Evolutionary conservation across 2,888 invertebrate species (phyloP), one percentile per base, ranked within the genome.

Genomic region (Caenorhabditis sp.): DNA sequence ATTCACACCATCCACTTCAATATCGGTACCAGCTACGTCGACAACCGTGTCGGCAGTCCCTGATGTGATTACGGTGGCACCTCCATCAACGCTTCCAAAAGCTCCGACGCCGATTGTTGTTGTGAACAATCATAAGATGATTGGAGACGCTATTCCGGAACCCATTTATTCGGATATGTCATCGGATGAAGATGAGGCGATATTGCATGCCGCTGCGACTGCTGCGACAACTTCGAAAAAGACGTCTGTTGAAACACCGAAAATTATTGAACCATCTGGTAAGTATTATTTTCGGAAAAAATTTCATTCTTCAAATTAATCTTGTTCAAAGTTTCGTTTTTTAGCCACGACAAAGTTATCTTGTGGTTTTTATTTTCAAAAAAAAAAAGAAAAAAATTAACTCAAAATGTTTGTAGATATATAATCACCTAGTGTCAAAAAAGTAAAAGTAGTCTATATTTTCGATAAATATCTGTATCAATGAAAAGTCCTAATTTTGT

Each of bases 131-230:
- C 20, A n/a, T 20, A 5, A 50, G 4, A 20, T 17, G 50, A 50
- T 50, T 50, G 50, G n/a, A 5, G 20, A 50, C 50, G 50, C 31
- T 5, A 17, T 50, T 50, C 50, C 26, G 23, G 57, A 57, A 27
- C 57, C 57, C 1, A 23, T 57, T 1, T 57, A 17, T 31, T 57
- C 57, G 57, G 58, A 58, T 10, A 26, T 58, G 58, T 58, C 58
- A 8, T 36, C 36, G 2, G 58, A 58, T 20, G 58, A 58, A 58
- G 58, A 58, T 20, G 58, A 58, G 7, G 38, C n/a, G n/a, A 43
- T 43, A 10, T 4, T 25, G 3, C 26, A 7, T 8, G 26, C 27
- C 8, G 26, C 57, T 14, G 57, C 27, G 20, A 12, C 53, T 7
- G 53, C 25, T 8, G 8, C 25, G 21, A 53, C 23, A 10, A 25